A percentile compares a stretch with the other conserved stretches of the same genome.
These are phyloP conservation scores for Coendou prehensilis DNA, from an alignment of 2,797 vertebrate genomes.

Conservation along the genomic window DNA sequence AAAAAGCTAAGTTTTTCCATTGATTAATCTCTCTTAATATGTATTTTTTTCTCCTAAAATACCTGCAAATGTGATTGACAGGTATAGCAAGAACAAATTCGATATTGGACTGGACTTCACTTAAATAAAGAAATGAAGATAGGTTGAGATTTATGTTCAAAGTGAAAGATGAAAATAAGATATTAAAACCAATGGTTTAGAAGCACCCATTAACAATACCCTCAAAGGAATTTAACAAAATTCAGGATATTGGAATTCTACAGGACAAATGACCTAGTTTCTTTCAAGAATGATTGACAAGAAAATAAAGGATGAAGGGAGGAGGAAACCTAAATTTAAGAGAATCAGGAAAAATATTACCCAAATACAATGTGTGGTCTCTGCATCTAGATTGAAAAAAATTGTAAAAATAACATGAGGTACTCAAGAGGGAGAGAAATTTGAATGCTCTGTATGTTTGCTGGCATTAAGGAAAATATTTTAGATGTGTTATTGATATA, in stretches of 20 bases:
- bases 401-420: not conserved
- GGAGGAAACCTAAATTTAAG: slow-evolving; percentile 47
- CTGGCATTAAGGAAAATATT: slow-evolving; percentile 10
- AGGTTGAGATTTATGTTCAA: slow-evolving; percentile 26
- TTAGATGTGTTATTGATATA: not conserved
- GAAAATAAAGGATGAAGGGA: slow-evolving; percentile 16
- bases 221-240: not conserved
- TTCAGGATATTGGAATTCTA: slow-evolving; percentile 9
- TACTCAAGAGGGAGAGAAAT: not conserved
- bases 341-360: slow-evolving; percentile 1
- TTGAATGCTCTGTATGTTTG: not conserved
- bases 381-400: not conserved
- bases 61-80: not conserved
- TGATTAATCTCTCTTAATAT: slow-evolving; percentile 42
- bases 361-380: not conserved
- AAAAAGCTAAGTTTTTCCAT: slow-evolving; percentile 26
- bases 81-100: slow-evolving; percentile 21
- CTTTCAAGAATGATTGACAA: slow-evolving; percentile 21
- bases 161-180: slow-evolving; percentile 38
- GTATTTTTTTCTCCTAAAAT: slow-evolving; percentile 66
- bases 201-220: not conserved
- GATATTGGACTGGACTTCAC: not conserved
- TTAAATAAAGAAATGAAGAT: not conserved
- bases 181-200: slow-evolving; percentile 25
- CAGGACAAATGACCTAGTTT: slow-evolving; percentile 33